Evolutionary conservation across 2,888 invertebrate genomes (phyloP).

Genomic region (Marasmarcha lunaedactyla): DNA sequence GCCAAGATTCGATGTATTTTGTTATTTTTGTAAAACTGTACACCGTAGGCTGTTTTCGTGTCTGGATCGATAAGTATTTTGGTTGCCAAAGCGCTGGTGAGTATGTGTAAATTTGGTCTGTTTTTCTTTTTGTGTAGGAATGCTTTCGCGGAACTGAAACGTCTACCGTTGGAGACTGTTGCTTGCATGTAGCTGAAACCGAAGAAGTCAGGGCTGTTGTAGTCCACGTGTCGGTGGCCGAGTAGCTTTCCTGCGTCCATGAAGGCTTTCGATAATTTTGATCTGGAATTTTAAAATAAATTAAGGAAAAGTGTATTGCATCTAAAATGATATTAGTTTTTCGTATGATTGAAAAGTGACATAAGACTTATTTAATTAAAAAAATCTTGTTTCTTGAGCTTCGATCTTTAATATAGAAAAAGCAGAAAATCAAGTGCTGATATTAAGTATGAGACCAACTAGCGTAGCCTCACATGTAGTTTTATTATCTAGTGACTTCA

Average conservation of each 20-base stretch:
- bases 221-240: constrained; percentile 76
- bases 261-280: constrained; percentile 73
- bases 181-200: constrained; percentile 67
- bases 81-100: constrained; percentile 65
- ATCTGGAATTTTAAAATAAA: constrained; percentile 27
- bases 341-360: neutral
- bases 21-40: constrained; percentile 41
- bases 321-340: neutral
- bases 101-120: constrained; percentile 70
- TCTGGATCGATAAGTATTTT: constrained; percentile 70
- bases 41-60: constrained; percentile 50
- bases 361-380: too few species aligned
- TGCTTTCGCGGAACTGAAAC: constrained; percentile 69
- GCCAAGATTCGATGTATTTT: constrained; percentile 53
- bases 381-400: too few species aligned
- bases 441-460: too few species aligned
- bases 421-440: too few species aligned
- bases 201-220: constrained; percentile 75
- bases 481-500: too few species aligned
- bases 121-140: constrained; percentile 66
- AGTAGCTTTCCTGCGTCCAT: constrained; percentile 72
- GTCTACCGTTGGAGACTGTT: constrained; percentile 56
- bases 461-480: too few species aligned
- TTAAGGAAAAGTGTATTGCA: too few species aligned
- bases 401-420: too few species aligned